Conservation (phyloP, 2,888 invertebrate species). For the Psylliodes chrysocephalus region DNA sequence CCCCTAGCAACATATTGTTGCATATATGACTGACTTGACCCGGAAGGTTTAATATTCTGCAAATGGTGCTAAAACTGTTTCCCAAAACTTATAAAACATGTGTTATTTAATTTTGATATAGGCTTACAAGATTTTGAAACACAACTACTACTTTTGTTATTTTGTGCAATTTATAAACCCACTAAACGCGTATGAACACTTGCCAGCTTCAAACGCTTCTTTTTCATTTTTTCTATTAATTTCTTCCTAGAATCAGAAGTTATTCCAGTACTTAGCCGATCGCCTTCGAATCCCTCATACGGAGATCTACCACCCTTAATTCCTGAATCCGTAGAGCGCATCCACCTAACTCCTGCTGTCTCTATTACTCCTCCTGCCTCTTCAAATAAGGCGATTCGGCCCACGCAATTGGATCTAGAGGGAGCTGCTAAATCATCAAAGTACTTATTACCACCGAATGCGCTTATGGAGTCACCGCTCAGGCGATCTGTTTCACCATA, state of each 20-base stretch:
- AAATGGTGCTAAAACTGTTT: too few relatives aligned
- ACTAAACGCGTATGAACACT: not conserved
- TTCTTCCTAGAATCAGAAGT: slow-evolving; percentile 21
- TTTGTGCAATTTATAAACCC: not conserved
- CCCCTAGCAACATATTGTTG: too few relatives aligned
- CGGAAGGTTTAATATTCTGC: too few relatives aligned
- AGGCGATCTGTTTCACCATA: slow-evolving; percentile 51
- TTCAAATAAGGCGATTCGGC: slow-evolving; percentile 53
- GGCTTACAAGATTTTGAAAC: too few relatives aligned
- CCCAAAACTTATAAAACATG: too few relatives aligned
- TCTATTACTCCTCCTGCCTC: slow-evolving; percentile 58
- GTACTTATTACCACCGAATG: slow-evolving; percentile 55
- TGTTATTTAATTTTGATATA: too few relatives aligned
- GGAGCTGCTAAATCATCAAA: slow-evolving; percentile 59
- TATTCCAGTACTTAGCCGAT: slow-evolving; percentile 13
- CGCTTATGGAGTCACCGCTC: slow-evolving; percentile 28
- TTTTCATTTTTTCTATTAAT: not conserved
- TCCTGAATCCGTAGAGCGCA: slow-evolving; percentile 64
- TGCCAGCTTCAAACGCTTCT: not conserved
- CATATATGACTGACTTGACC: too few relatives aligned
- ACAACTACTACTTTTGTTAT: too few relatives aligned
- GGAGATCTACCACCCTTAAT: slow-evolving; percentile 64
- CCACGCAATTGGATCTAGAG: slow-evolving; percentile 60
- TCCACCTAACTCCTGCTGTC: slow-evolving; percentile 67
- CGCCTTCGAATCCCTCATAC: slow-evolving; percentile 54